These are phyloP conservation scores for Neosalanx taihuensis DNA, from an alignment of 2,797 vertebrate species.

Conservation along the genomic window DNA sequence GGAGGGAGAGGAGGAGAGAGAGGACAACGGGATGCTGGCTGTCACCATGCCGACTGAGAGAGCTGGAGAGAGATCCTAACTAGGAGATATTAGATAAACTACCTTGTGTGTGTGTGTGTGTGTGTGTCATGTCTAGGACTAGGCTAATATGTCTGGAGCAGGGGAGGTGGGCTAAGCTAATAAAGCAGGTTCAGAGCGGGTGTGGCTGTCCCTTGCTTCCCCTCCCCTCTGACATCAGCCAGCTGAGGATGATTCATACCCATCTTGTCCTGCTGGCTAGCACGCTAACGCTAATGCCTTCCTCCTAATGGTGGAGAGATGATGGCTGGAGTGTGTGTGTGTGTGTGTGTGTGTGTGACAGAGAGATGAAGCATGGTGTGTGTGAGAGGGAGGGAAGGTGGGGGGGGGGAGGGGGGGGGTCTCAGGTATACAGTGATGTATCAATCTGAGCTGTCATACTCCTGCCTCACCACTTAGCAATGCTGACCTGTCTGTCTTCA, in stretches of 20 bases:
- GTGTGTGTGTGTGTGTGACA: slow-evolving; percentile 11
- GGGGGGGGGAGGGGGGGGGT: no score
- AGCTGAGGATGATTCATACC: slow-evolving; percentile 89
- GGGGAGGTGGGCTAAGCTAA: slow-evolving; percentile 69
- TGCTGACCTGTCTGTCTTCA: slow-evolving; percentile 46
- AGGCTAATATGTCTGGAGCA: slow-evolving; percentile 80
- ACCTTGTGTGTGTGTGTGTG: no score
- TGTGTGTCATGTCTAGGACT: no score
- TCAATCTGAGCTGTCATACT: slow-evolving; percentile 69
- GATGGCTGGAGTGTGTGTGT: slow-evolving; percentile 61
- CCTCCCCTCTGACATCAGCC: slow-evolving; percentile 83
- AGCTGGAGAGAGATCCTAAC: no score
- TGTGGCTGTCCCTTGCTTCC: no score
- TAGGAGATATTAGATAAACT: slow-evolving; percentile 90
- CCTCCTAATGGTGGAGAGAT: slow-evolving; percentile 79
- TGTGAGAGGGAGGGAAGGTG: no score
- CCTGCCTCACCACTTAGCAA: slow-evolving; percentile 51
- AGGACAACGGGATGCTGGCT: no score
- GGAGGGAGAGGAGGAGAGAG: no score
- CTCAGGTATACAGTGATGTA: slow-evolving; percentile 84
- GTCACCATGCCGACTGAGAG: no score
- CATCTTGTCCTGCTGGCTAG: no score
- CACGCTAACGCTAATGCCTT: neutral
- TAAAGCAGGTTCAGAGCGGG: slow-evolving; percentile 65
- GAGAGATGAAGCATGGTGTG: slow-evolving; percentile 63